Evolutionary conservation across 1,140 invertebrate genomes (phyloP).

Genomic region (Lepidurus couesii): DNA sequence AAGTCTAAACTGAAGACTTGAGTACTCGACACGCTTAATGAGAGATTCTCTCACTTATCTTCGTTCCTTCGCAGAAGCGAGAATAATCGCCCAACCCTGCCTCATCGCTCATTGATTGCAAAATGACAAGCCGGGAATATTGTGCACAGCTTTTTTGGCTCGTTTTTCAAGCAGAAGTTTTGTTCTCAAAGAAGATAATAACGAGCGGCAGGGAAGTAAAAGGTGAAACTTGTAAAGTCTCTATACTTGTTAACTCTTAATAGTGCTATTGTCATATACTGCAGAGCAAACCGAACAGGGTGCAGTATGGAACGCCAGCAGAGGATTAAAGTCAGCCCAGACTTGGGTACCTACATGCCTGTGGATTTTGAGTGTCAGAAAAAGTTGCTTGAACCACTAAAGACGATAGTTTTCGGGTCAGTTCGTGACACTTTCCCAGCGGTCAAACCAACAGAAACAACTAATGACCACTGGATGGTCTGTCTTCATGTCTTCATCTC

Average conservation of each 20-base stretch:
- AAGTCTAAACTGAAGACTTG: background rate
- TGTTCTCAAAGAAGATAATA: too few species aligned
- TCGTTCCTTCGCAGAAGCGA: background rate
- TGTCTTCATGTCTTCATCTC: background rate
- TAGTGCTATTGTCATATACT: too few species aligned
- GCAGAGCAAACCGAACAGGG: too few species aligned
- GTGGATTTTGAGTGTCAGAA: background rate
- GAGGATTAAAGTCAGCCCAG: background rate
- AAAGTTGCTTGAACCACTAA: conserved; percentile 1
- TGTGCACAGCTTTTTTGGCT: too few species aligned
- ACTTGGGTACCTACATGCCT: background rate
- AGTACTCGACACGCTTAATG: background rate
- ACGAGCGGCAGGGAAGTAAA: too few species aligned
- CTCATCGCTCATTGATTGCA: background rate
- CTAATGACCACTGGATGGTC: background rate
- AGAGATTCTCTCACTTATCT: background rate
- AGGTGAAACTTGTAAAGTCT: too few species aligned
- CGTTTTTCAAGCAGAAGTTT: too few species aligned
- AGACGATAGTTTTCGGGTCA: background rate
- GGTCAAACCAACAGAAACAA: background rate
- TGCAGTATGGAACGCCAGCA: background rate
- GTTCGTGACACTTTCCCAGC: background rate
- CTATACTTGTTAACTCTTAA: too few species aligned
- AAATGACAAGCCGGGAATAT: too few species aligned
- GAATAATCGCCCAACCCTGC: background rate